phyloP scores from a whole-genome alignment of 2,888 invertebrate genomes.

The Ophion ellenae region DNA sequence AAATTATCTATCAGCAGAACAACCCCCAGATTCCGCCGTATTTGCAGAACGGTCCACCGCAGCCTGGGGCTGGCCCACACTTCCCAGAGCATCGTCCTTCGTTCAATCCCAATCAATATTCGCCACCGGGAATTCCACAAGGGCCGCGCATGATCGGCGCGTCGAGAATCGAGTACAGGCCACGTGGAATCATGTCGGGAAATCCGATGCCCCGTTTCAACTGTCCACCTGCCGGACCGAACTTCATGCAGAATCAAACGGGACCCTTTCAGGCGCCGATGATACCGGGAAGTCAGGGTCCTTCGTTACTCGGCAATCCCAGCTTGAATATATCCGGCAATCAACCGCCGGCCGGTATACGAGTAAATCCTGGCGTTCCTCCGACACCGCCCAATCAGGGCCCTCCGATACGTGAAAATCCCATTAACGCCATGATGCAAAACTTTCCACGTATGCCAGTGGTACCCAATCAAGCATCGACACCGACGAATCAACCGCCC shows the following conservation, averaged over 20 bases:
- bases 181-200: constrained; percentile 71
- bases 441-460: constrained; percentile 72
- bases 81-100: constrained; percentile 75
- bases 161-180: constrained; percentile 76
- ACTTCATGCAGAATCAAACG: constrained; percentile 70
- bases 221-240: constrained; percentile 71
- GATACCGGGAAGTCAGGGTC: constrained; percentile 71
- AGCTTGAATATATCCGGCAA: constrained; percentile 66
- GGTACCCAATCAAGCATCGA: constrained; percentile 66
- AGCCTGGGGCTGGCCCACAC: constrained; percentile 70
- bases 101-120: constrained; percentile 75
- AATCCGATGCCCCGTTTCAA: constrained; percentile 70
- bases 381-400: constrained; percentile 67
- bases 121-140: constrained; percentile 71
- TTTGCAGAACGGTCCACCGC: constrained; percentile 70
- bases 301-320: constrained; percentile 72
- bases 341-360: constrained; percentile 55
- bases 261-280: constrained; percentile 72
- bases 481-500: constrained; percentile 70
- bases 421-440: constrained; percentile 72
- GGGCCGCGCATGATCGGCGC: constrained; percentile 71
- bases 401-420: constrained; percentile 67
- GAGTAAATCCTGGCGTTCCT: constrained; percentile 58
- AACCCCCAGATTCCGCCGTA: constrained; percentile 64
- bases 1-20: constrained; percentile 73